These are phyloP conservation scores for Drosophila ogumai DNA, from an alignment of 1,140 invertebrate species.

Conservation along the genomic window DNA sequence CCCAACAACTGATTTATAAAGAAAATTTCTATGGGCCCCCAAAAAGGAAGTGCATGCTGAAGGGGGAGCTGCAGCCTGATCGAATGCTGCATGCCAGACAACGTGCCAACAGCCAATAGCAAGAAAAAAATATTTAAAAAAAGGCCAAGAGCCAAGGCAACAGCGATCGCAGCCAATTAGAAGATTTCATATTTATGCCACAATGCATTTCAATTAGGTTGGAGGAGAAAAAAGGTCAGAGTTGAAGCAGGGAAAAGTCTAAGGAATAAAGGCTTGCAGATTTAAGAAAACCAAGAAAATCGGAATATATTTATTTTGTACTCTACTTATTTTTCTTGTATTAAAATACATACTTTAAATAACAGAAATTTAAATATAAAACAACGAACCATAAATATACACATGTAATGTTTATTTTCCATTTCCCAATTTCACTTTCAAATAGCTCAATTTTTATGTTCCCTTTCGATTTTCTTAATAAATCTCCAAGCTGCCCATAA, in stretches of 20 bases:
- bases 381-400: no score
- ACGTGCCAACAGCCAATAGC: constrained; percentile 62
- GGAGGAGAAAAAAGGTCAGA: constrained; percentile 26
- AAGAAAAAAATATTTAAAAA: not conserved
- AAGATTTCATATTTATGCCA: constrained; percentile 76
- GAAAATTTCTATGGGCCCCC: constrained; percentile 81
- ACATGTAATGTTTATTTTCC: not conserved
- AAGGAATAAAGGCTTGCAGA: no score
- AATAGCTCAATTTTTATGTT: not conserved
- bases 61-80: not conserved
- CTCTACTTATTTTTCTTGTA: no score
- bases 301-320: no score
- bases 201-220: constrained; percentile 71
- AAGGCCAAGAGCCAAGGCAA: constrained; percentile 17
- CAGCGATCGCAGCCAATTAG: constrained; percentile 67
- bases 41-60: constrained; percentile 79
- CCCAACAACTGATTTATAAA: constrained; percentile 79
- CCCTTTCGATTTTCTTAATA: no score
- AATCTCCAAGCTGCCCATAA: not conserved
- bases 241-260: constrained; percentile 2
- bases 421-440: not conserved
- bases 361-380: no score
- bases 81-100: constrained; percentile 74
- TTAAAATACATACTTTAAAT: not conserved
- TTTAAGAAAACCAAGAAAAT: no score